A percentile compares a stretch with the other conserved stretches of the same genome.
Conservation (phyloP, 2,113 vertebrate species). For the Ciconia maguari region DNA sequence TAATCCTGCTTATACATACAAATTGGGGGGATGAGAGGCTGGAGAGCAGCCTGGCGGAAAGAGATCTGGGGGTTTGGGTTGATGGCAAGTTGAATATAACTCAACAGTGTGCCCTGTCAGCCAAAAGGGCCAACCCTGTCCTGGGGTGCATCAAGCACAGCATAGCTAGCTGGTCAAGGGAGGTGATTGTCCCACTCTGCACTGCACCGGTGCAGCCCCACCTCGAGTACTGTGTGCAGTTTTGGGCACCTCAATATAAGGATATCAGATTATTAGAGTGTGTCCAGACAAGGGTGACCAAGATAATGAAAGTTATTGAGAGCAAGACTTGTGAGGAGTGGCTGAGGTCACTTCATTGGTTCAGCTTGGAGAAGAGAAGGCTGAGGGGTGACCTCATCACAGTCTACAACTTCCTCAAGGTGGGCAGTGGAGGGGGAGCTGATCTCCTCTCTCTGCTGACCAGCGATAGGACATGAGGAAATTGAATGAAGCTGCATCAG, state of each 20-base stretch:
- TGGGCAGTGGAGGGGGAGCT: accelerated
- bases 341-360: not conserved
- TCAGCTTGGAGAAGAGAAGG: not conserved
- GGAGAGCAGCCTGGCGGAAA: not conserved
- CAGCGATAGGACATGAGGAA: not conserved
- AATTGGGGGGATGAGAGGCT: not conserved
- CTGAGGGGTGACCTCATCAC: not conserved
- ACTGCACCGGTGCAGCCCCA: not conserved
- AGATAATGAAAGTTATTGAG: not conserved
- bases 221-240: not conserved
- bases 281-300: not conserved
- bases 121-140: no score
- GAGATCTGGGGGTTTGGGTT: no score
- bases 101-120: not conserved
- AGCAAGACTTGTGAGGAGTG: accelerated
- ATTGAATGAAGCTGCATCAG: not conserved
- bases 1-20: not conserved
- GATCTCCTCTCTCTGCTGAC: not conserved
- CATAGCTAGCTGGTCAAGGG: accelerated
- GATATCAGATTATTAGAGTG: not conserved
- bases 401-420: not conserved
- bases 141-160: not conserved
- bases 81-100: not conserved
- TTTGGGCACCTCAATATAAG: not conserved
- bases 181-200: not conserved